Conservation (phyloP, 2,113 vertebrate species). For the Bolborhynchus lineola region DNA sequence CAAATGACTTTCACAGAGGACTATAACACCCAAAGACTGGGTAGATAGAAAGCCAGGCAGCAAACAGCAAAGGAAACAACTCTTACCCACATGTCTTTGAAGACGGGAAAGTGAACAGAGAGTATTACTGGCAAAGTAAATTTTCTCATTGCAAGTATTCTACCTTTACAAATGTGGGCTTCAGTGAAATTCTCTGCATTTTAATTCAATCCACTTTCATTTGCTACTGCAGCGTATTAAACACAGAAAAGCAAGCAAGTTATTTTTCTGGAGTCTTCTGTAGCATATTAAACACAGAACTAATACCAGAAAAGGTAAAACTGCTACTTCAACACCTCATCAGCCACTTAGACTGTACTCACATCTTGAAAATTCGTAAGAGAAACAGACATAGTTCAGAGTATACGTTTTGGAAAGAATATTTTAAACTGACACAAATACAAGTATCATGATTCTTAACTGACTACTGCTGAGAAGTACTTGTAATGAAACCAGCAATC, state of each 20-base stretch:
- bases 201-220: not conserved
- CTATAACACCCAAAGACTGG: not conserved
- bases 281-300: not conserved
- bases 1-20: not conserved
- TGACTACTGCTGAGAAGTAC: not conserved
- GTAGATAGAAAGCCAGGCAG: not conserved
- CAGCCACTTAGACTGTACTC: not conserved
- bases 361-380: not conserved
- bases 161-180: not conserved
- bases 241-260: not conserved
- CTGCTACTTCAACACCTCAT: not conserved
- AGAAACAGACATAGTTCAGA: not conserved
- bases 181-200: not conserved
- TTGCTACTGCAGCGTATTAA: not conserved
- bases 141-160: conserved; percentile 1
- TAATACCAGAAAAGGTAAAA: not conserved
- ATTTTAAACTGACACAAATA: not conserved
- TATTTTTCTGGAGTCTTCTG: not conserved
- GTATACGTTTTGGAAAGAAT: not conserved
- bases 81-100: not conserved
- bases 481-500: not conserved
- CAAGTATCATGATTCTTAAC: not conserved
- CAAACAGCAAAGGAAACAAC: not conserved
- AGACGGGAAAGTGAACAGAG: not conserved
- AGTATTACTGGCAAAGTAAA: not conserved